Base-by-base conservation (phyloP, 2,113 vertebrate genomes). In the Echinops telfairi region DNA sequence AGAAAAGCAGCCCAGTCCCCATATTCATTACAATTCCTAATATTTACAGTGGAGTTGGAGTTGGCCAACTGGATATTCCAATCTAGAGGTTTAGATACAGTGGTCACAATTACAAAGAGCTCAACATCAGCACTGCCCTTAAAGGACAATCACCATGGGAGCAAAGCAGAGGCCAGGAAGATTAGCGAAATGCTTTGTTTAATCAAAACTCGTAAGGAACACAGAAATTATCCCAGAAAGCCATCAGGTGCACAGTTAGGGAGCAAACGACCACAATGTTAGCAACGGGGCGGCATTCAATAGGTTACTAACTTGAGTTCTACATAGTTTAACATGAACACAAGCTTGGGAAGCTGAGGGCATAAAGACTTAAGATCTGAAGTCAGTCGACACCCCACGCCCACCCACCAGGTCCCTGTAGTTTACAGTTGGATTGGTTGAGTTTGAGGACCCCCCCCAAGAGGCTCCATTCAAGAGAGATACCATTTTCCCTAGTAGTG, bases 21-120 rank as follows among this genome's bases (percentile, higher is more conserved):
- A 84, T 75, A 89, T 94, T 95, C 68, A 84, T 40, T 94, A 75
- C 85, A 94, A 71, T 95, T 94, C 47, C 87, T 85, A 92, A 53
- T 97, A 97, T 98, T 98, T 98, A 98, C 96, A 98, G 78, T n/a
- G 92, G 90, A 94, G 68, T 83, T 77, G 60, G 40, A n/a, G 29
- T 95, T 80, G 95, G 90, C 93, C 89, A 96, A 83, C 15, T 85
- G 92, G 92, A 95, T 0, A 2, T 94, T 83, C 93, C 84, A 93
- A 83, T 90, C 43, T 91, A 93, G 83, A 96, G 83, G 68, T 95
- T 88, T 83, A 93, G 96, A 90, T 90, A 95, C 76, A 53, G 91
- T 94, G 86, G 95, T 98, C 93, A 98, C 91, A 96, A 84, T 87
- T 92, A 97, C 94, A 95, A 83, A 88, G 60, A 97, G 90, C 70